Conservation (phyloP, 2,797 vertebrate species). For the Pelodytes ibericus region DNA sequence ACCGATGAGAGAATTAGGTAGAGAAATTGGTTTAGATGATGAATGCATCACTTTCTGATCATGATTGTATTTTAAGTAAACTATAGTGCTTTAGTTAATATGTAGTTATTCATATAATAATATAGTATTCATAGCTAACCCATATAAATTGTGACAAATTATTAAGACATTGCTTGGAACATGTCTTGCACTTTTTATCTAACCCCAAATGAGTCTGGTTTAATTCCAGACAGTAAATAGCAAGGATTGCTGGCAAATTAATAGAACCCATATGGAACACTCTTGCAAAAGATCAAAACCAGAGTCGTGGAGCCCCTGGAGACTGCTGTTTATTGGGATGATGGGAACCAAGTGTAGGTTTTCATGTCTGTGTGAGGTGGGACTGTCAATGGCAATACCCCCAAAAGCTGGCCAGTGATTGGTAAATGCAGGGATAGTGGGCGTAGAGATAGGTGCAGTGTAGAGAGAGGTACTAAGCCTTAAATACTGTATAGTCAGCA, state of each 20-base stretch:
- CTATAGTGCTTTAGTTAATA: no score
- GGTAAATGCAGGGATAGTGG: not conserved
- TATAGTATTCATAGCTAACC: no score
- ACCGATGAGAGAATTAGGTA: no score
- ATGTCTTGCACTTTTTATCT: no score
- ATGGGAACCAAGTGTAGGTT: slow-evolving; percentile 40
- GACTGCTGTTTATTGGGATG: slow-evolving; percentile 18
- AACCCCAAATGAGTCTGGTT: not conserved
- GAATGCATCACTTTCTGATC: no score
- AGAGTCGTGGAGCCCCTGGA: not conserved
- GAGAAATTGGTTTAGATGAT: no score
- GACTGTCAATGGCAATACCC: slow-evolving; percentile 4
- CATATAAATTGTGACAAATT: no score
- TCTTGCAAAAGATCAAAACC: not conserved
- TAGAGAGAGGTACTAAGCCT: not conserved
- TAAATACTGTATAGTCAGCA: slow-evolving; percentile 30
- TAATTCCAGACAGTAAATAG: slow-evolving; percentile 8
- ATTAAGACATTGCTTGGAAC: no score
- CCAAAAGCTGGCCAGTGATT: slow-evolving; percentile 24
- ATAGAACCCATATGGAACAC: slow-evolving; percentile 35
- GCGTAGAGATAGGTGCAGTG: not conserved
- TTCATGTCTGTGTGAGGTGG: slow-evolving; percentile 2
- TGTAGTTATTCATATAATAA: no score
- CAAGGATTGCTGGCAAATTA: not conserved
- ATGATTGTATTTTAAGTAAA: no score